Percentiles rank a stretch among this genome's conserved stretches.
Conservation (phyloP, 2,113 vertebrate genomes). For the Caloenas nicobarica region DNA sequence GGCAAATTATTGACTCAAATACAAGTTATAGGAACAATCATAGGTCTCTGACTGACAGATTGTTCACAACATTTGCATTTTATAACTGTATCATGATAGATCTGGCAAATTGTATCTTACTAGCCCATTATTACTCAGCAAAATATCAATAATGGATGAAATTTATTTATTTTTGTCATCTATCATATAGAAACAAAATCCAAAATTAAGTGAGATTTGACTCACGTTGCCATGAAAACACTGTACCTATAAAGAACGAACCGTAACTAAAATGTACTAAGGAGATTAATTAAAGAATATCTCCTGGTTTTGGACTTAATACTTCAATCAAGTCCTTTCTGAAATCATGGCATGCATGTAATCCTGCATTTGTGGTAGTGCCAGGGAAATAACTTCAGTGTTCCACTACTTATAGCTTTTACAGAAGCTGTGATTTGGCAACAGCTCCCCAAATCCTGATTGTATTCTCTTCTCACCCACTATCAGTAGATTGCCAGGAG, state of each 20-base stretch:
- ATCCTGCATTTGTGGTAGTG: not conserved
- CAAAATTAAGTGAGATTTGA: not conserved
- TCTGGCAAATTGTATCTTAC: not conserved
- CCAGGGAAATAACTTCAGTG: not conserved
- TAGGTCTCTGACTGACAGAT: not conserved
- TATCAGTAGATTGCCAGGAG: not conserved
- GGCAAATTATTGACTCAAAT: not conserved
- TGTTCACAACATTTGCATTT: not conserved
- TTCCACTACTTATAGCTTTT: not conserved
- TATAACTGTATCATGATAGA: not conserved
- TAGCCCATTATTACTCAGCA: not conserved
- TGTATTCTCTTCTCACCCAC: not conserved
- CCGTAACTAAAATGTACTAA: not conserved
- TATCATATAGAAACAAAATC: not conserved
- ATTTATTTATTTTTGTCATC: not conserved
- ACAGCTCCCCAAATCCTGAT: not conserved
- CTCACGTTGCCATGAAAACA: conserved; percentile 3
- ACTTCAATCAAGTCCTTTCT: not conserved
- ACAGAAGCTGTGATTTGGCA: not conserved
- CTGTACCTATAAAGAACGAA: conserved; percentile 2
- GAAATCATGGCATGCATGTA: not conserved
- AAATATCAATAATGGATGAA: conserved; percentile 1
- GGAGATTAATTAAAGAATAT: conserved; percentile 13
- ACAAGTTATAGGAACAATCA: not conserved
- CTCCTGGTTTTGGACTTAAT: not conserved